Evolutionary conservation across 2,888 invertebrate species (phyloP).

Genomic region (Tipula unca): DNA sequence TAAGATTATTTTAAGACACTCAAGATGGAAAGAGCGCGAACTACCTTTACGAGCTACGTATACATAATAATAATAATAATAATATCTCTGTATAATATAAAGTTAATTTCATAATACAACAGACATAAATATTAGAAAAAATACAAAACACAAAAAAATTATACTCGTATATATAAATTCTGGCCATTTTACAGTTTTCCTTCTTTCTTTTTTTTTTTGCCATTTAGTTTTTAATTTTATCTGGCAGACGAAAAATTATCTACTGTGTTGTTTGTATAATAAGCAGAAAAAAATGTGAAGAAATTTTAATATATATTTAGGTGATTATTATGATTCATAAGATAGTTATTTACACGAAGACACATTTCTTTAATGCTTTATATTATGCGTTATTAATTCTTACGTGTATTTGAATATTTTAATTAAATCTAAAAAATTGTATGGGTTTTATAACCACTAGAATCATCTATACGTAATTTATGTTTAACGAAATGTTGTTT

Average conservation of each 20-base stretch:
- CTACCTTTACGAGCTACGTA: not conserved
- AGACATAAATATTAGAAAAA: not conserved
- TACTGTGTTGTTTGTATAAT: not conserved
- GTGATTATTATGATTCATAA: not conserved
- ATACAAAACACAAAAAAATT: not conserved
- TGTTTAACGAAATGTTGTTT: too few species aligned
- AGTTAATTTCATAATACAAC: not conserved
- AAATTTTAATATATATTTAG: not conserved
- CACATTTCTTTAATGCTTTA: too few species aligned
- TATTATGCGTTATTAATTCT: not conserved
- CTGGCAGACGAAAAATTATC: not conserved
- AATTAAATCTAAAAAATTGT: too few species aligned
- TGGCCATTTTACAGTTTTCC: not conserved
- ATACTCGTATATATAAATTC: not conserved
- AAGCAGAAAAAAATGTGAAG: not conserved
- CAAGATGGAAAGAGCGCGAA: not conserved
- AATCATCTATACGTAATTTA: too few species aligned
- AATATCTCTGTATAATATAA: not conserved
- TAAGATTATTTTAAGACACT: not conserved
- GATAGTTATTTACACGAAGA: not conserved
- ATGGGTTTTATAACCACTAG: too few species aligned
- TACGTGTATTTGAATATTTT: too few species aligned
- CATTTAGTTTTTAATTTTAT: not conserved
- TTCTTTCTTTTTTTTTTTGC: not conserved
- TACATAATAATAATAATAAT: too few species aligned